Evolutionary conservation across 2,888 invertebrate species (phyloP), one percentile per base, ranked within the genome.

Genomic region (Microctonus brassicae): DNA sequence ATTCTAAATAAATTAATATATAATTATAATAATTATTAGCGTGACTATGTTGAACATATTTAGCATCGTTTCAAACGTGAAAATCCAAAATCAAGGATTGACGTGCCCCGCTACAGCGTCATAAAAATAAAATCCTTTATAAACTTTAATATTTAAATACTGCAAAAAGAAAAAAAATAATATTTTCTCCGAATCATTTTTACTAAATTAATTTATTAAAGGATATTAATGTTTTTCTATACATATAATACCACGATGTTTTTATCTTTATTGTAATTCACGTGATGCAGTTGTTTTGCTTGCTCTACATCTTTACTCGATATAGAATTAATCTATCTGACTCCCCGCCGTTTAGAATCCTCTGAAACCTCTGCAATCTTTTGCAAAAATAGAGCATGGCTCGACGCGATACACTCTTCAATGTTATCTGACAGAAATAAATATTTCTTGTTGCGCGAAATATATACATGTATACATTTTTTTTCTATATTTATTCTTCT

Each of bases 51-150:
- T 47, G 47, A 7, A 7, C 17, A 70, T 76, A 63, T 77, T 82
- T 83, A 83, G 81, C 82, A 79, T 62, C 73, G 78, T 78, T 81
- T 83, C 80, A 82, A 81, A 75, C 72, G 73, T 78, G 78, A 79
- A 82, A 81, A 75, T 68, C 73, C 78, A 78, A 79, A 78, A 79
- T 76, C 76, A 76, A 76, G 81, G 80, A 76, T 82, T 79, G 79
- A 77, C 77, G 80, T 70, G 80, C 22, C n/a, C 3, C 47, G 80
- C 22, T 24, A 4, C 47, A 55, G 20, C n/a, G 24, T 29, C 57
- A 55, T 69, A 26, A 69, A 36, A 29, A 55, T 63, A n/a, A n/a
- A n/a, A n/a, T n/a, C 36, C 53, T 69, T 29, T 53, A 24, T 24
- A n/a, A 4, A 33, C n/a, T 13, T 29, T 36, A 26, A 36, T n/a